phyloP scores from a whole-genome alignment of 2,888 invertebrate genomes.

The Melanostoma scalare region DNA sequence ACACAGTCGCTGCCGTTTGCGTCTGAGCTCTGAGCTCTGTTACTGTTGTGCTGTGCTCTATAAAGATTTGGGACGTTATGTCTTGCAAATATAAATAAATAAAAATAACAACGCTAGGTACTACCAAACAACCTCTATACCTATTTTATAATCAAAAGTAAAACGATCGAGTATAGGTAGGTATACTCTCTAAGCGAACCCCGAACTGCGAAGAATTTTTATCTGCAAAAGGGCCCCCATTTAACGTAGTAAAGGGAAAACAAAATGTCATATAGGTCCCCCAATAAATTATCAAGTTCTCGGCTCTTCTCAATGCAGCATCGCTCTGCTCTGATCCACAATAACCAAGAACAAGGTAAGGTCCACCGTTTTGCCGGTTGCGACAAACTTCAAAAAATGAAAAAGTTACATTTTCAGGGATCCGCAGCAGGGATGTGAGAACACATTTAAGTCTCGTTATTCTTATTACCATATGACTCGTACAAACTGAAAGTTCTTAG shows the following conservation, averaged over 20 bases:
- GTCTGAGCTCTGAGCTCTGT: constrained; percentile 22
- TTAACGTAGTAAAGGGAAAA: constrained; percentile 74
- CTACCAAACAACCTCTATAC: constrained; percentile 1
- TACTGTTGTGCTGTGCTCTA: constrained; percentile 2
- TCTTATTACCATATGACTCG: constrained; percentile 62
- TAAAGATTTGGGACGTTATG: constrained; percentile 55
- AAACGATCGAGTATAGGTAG: constrained; percentile 56
- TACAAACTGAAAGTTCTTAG: constrained; percentile 6
- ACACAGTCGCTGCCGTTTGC: constrained; percentile 9
- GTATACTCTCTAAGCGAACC: too few species aligned
- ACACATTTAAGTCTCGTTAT: constrained; percentile 60
- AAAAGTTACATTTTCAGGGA: constrained; percentile 48
- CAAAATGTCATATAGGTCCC: constrained; percentile 80
- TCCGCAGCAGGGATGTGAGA: constrained; percentile 68
- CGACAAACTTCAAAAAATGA: constrained; percentile 61
- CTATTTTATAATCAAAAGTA: constrained; percentile 71
- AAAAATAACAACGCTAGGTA: constrained; percentile 70
- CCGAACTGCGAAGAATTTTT: constrained; percentile 52
- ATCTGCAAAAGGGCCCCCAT: constrained; percentile 67
- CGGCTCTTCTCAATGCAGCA: constrained; percentile 69
- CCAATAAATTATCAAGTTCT: constrained; percentile 80
- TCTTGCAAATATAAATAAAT: constrained; percentile 76
- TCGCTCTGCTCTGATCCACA: not conserved
- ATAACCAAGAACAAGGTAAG: constrained; percentile 62
- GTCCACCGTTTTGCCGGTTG: constrained; percentile 67